These are phyloP conservation scores for Oscarella lobularis DNA, from an alignment of 37 sponge, comb jelly and placozoan genomes.

Conservation along the genomic window DNA sequence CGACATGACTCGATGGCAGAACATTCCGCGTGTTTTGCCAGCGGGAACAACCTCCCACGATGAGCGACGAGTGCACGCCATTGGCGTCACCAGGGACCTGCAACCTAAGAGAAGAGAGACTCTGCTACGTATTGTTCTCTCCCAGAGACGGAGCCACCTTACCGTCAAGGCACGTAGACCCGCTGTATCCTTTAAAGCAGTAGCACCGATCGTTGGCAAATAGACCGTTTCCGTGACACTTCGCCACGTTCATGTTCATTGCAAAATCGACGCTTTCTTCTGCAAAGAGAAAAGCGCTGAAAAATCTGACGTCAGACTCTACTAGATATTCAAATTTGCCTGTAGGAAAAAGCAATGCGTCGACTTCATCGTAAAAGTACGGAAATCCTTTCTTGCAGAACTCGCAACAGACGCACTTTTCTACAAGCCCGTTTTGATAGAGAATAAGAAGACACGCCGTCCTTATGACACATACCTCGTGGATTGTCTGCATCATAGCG, in stretches of 20 bases:
- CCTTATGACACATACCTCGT: neutral
- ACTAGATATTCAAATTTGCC: neutral
- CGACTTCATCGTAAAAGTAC: neutral
- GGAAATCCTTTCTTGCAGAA: neutral
- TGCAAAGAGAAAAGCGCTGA: neutral
- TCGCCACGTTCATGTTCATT: neutral
- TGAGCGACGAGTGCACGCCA: neutral
- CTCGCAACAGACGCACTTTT: conserved; percentile 4
- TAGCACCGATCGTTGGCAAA: neutral
- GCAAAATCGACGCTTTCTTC: neutral
- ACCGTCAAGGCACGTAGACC: neutral
- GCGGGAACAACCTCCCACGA: neutral
- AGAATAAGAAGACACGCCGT: neutral
- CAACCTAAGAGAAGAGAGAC: neutral
- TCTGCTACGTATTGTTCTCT: neutral
- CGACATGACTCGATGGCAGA: neutral
- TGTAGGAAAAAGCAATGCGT: neutral
- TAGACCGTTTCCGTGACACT: neutral
- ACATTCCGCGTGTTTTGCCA: neutral
- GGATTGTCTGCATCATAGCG: neutral
- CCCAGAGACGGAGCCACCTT: neutral
- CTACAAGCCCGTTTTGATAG: neutral
- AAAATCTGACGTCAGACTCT: neutral
- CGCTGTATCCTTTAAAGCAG: neutral
- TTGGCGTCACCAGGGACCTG: neutral